Evolutionary conservation across 2,797 vertebrate species (phyloP), one percentile per base, ranked within the genome.

Genomic region (Alca torda): DNA sequence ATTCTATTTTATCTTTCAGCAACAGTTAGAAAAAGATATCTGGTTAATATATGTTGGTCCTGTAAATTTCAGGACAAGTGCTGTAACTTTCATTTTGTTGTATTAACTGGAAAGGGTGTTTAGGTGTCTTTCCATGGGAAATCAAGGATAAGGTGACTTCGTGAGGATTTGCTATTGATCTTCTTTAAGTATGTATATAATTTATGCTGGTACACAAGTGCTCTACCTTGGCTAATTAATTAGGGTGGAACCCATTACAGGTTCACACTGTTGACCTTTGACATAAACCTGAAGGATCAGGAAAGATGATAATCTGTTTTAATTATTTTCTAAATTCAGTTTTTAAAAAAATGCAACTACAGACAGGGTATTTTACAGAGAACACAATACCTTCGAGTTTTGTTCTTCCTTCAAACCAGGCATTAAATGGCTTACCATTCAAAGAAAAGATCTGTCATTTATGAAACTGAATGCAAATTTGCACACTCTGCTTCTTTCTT

Each of bases 151-250:
- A 84, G 20, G 19, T 56, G 57, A 94, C 39, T 94, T 78, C 21
- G 30, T 8, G 4, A 91, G 26, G 21, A 68, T 87, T 95, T 70
- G 5, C 30, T 92, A 3, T 41, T 70, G 37, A 28, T 82, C 18
- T 48, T 84, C 84, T 78, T 37, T 21, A 78, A 86, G 18, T 26
- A 64, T 9, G 16, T 16, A 31, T 70, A 31, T 53, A 84, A 90
- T 83, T 95, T 90, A 80, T 89, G 17, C 48, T 90, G 33, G 26
- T 83, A 54, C 2, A 3, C 31, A 90, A 83, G 25, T 82, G 18
- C 17, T 88, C 46, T 84, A 48, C 37, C 48, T 84, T 70, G 19
- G 24, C 53, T 89, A 93, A 92, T 95, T 93, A 96, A 89, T 93
- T 90, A 89, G 80, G 64, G 68, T 95, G 65, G 92, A 91, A 86